Percentiles rank a stretch among this genome's conserved stretches.
phyloP scores from a whole-genome alignment of 2,888 invertebrate genomes.

The Heliconius aoede region DNA sequence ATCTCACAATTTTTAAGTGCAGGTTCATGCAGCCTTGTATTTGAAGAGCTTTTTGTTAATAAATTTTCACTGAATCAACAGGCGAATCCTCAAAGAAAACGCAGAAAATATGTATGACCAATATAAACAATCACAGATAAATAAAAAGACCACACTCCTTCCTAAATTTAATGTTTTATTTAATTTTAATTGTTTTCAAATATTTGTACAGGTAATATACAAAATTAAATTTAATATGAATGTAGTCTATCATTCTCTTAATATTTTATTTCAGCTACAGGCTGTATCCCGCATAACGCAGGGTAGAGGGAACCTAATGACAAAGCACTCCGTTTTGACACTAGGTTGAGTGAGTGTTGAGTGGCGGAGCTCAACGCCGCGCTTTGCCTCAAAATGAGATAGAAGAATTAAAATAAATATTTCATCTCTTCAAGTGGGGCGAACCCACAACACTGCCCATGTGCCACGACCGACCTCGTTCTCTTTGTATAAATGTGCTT shows the following conservation, averaged over 20 bases:
- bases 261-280: no score
- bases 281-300: no score
- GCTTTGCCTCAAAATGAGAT: no score
- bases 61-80: conserved; percentile 52
- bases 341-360: no score
- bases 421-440: no score
- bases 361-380: no score
- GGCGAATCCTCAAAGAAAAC: conserved; percentile 52
- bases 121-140: not conserved
- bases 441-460: no score
- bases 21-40: conserved; percentile 65
- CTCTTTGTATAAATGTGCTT: not conserved
- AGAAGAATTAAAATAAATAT: no score
- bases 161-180: not conserved
- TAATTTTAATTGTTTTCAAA: not conserved
- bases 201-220: conserved; percentile 15
- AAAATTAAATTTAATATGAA: not conserved
- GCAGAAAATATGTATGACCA: conserved; percentile 52
- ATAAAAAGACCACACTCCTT: not conserved
- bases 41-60: conserved; percentile 75
- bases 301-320: no score
- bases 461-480: no score
- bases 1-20: conserved; percentile 72
- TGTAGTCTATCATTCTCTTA: not conserved
- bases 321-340: no score